A percentile compares a stretch with the other conserved stretches of the same genome.
Evolutionary conservation across 2,113 vertebrate species (phyloP).

Genomic region (Mystacornis crossleyi): DNA sequence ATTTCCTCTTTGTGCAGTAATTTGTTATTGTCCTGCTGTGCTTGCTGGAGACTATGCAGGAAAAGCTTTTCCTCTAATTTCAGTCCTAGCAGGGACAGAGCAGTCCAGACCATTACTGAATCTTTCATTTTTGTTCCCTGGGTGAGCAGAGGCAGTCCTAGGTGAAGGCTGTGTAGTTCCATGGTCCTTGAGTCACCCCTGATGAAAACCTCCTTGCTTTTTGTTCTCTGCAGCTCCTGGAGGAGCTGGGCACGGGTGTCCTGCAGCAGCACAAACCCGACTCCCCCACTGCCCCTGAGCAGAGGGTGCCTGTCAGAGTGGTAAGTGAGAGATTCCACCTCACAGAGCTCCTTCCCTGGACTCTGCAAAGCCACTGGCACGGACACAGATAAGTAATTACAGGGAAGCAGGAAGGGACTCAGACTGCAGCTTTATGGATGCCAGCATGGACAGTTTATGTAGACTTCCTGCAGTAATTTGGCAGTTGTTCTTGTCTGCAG

Average conservation of each 20-base stretch:
- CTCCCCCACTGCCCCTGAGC: constrained; percentile 54
- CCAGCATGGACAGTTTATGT: neutral
- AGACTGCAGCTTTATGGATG: rapidly evolving
- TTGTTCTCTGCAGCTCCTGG: constrained; percentile 82
- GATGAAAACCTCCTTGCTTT: neutral
- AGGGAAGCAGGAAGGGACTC: neutral
- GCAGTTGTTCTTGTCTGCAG: neutral
- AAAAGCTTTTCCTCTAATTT: neutral
- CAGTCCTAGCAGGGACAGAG: neutral
- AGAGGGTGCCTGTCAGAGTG: constrained; percentile 80
- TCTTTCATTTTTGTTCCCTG: neutral
- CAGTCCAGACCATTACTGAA: neutral
- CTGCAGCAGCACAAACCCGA: constrained; percentile 90
- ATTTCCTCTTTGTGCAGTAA: neutral
- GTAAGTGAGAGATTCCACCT: constrained; percentile 65
- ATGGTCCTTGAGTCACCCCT: neutral
- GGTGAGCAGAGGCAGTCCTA: neutral
- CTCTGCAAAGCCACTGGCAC: neutral
- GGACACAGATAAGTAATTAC: neutral
- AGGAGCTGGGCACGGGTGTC: constrained; percentile 90
- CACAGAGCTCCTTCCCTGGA: neutral
- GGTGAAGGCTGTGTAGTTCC: neutral
- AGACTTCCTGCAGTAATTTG: neutral
- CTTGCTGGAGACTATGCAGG: neutral
- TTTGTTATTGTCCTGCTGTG: neutral